Conservation (phyloP, 2,888 invertebrate species). For the Kuschelorhynchus macadamiae region DNA sequence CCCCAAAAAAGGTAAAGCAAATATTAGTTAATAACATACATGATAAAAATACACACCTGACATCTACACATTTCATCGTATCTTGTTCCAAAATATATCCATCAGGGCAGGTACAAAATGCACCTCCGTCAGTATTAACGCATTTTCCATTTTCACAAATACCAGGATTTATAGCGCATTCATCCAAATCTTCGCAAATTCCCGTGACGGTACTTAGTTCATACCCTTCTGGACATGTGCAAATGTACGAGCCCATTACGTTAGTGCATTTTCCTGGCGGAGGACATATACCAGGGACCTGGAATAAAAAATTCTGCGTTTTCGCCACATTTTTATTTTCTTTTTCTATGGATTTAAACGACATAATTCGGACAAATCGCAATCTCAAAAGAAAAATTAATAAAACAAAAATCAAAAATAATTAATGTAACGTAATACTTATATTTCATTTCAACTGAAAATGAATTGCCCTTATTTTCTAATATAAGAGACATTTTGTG, state of each 20-base stretch:
- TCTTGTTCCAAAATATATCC: conserved; percentile 72
- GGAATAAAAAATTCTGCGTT: conserved; percentile 41
- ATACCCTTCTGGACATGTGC: conserved; percentile 86
- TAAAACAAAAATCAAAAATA: too few species aligned
- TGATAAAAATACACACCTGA: conserved; percentile 56
- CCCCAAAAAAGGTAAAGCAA: too few species aligned
- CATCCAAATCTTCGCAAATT: conserved; percentile 81
- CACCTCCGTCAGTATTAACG: conserved; percentile 86
- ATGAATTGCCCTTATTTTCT: too few species aligned
- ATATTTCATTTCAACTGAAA: too few species aligned
- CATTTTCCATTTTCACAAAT: conserved; percentile 88
- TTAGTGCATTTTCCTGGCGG: conserved; percentile 78
- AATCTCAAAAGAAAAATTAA: too few species aligned
- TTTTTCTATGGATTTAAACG: too few species aligned
- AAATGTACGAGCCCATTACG: conserved; percentile 79
- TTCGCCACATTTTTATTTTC: too few species aligned
- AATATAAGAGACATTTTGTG: too few species aligned
- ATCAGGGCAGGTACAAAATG: conserved; percentile 85
- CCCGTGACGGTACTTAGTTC: conserved; percentile 76
- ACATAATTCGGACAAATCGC: too few species aligned
- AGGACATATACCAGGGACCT: conserved; percentile 74
- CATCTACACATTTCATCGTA: conserved; percentile 81
- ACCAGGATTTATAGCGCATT: conserved; percentile 79
- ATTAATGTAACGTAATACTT: too few species aligned
- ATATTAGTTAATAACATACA: too few species aligned